Evolutionary conservation across 2,113 vertebrate genomes (phyloP), one percentile per base, ranked within the genome.

Genomic region (Malaclemys terrapin): DNA sequence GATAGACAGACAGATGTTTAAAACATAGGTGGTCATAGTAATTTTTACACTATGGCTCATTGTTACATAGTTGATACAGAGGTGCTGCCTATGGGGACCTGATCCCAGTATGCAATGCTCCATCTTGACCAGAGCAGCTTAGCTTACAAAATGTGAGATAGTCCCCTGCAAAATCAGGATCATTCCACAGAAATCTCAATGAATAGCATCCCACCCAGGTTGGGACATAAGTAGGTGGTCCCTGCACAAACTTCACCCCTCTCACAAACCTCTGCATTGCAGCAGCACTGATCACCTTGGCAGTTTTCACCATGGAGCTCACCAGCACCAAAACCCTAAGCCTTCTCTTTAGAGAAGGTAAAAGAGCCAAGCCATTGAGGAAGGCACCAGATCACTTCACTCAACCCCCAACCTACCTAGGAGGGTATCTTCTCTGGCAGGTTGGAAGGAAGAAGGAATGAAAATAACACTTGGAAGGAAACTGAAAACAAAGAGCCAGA

Each of bases 401-500:
- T 42, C 29, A n/a, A 31, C 7, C 54, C 69, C 56, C 52, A 42
- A 42, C 42, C 6, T 57, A 82, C 0, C 11, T 12, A 0, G 1
- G 19, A 38, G 12, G 12, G 4, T 5, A 4, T 2, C 81, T 17
- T 45, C 10, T 87, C 10, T 0, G 0, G 17, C n/a, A 35, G 38
- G 12, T 72, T 14, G 10, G 1, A 1, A 86, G 65, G 91, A 78
- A 83, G 52, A 75, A 87, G 50, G 31, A 20, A 92, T 69, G 87
- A 76, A 65, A 86, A 94, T 1, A 14, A 94, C 72, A 57, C 7
- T 25, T 52, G 84, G 79, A 38, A 94, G 75, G 85, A 52, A 82
- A 93, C 89, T 81, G 88, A 87, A 90, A 93, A 91, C 80, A 94
- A 84, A 65, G 84, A 86, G 89, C 82, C 89, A 95, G 85, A 94